Conservation (phyloP, 2,888 invertebrate species). For the Hybos culiciformis region DNA sequence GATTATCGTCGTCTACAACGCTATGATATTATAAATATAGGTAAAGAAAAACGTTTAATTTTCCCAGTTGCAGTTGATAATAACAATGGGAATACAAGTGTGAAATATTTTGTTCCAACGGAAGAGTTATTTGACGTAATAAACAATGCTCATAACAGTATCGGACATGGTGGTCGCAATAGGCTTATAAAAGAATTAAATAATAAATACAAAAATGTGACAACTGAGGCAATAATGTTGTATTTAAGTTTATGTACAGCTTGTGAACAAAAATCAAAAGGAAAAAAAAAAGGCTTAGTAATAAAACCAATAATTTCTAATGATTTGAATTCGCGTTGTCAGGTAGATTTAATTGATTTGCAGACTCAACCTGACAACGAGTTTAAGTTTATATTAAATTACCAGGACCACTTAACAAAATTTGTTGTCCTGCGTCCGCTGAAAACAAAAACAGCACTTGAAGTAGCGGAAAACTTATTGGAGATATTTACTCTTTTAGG, state of each 20-base stretch:
- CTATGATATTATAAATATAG: background rate
- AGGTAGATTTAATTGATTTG: conserved; percentile 6
- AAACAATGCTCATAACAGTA: too few relatives aligned
- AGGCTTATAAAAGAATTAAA: conserved; percentile 12
- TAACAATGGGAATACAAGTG: too few relatives aligned
- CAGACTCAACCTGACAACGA: conserved; percentile 4
- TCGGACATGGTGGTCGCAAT: conserved; percentile 13
- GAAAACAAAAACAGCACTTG: conserved; percentile 16
- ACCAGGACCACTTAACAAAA: conserved; percentile 8
- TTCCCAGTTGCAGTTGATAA: too few relatives aligned
- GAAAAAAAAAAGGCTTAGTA: background rate
- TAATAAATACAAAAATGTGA: conserved; percentile 8
- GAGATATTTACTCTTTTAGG: conserved; percentile 29
- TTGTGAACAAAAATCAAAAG: conserved; percentile 11
- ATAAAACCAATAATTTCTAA: conserved; percentile 8
- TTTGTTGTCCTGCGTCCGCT: conserved; percentile 4
- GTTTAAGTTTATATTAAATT: conserved; percentile 4
- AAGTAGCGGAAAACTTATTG: conserved; percentile 25
- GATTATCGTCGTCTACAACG: background rate
- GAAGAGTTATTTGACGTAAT: too few relatives aligned
- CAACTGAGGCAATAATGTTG: conserved; percentile 8
- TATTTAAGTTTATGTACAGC: conserved; percentile 12
- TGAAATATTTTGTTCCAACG: too few relatives aligned
- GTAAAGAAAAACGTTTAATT: background rate
- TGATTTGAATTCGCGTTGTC: conserved; percentile 1